Evolutionary conservation across 1,140 invertebrate genomes (phyloP).

Genomic region (Capitella teleta): DNA sequence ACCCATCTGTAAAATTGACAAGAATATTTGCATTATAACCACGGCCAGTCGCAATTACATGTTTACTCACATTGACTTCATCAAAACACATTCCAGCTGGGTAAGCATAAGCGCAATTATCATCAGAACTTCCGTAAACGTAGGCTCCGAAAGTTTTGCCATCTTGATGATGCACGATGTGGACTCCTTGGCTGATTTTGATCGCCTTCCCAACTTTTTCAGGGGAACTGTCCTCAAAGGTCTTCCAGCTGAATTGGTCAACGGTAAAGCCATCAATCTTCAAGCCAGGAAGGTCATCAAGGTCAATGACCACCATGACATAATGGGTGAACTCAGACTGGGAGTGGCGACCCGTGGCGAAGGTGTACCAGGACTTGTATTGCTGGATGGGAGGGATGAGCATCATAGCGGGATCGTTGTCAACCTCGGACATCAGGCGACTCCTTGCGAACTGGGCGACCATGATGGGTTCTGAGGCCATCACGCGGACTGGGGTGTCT

Average conservation of each 20-base stretch:
- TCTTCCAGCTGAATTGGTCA: background rate
- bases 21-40: too few relatives aligned
- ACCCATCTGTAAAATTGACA: too few relatives aligned
- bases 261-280: background rate
- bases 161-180: background rate
- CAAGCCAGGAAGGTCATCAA: background rate
- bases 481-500: too few relatives aligned
- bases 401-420: background rate
- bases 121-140: background rate
- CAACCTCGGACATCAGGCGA: background rate
- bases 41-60: too few relatives aligned
- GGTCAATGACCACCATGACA: background rate
- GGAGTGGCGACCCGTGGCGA: background rate
- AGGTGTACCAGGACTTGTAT: constrained; percentile 1
- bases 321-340: background rate
- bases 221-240: background rate
- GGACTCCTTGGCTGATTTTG: background rate
- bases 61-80: too few relatives aligned
- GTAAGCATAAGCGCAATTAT: constrained; percentile 6
- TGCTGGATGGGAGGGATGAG: background rate
- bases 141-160: background rate
- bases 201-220: background rate
- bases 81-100: constrained; percentile 5
- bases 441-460: constrained; percentile 3
- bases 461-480: constrained; percentile 1